Evolutionary conservation across 1,140 invertebrate species (phyloP).

Genomic region (Drosophila varians): DNA sequence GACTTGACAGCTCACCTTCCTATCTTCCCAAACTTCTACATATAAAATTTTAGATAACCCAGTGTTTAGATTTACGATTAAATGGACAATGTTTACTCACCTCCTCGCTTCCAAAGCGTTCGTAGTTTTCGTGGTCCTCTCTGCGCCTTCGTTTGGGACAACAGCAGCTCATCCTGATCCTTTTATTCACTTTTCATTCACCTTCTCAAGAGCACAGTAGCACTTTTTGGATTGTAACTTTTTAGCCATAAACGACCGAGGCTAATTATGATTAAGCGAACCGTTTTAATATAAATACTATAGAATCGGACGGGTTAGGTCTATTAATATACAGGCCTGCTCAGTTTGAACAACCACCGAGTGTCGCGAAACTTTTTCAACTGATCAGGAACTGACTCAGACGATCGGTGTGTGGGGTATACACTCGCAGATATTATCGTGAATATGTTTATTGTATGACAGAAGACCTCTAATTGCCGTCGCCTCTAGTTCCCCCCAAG

Average conservation of each 20-base stretch:
- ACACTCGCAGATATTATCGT: not conserved
- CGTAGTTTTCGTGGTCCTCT: not conserved
- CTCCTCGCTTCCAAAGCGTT: not conserved
- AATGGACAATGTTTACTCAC: not conserved
- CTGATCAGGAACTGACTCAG: constrained; percentile 42
- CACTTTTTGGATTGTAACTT: not conserved
- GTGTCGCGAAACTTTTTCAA: constrained; percentile 40
- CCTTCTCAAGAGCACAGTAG: not conserved
- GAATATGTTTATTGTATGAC: constrained; percentile 21
- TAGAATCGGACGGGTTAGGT: not conserved
- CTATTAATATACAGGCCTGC: constrained; percentile 23
- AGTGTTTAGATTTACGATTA: too few species aligned
- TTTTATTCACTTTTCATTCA: not conserved
- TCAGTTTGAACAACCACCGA: constrained; percentile 29
- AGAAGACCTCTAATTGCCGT: not conserved
- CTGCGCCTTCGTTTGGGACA: not conserved
- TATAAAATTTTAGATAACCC: not conserved
- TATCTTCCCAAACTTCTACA: not conserved
- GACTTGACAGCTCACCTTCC: not conserved
- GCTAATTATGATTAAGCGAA: not conserved
- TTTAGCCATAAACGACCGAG: not conserved
- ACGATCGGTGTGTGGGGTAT: not conserved
- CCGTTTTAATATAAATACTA: not conserved
- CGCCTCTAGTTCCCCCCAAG: not conserved
- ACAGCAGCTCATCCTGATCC: not conserved